phyloP scores from a whole-genome alignment of 2,888 invertebrate species.

The Thymelicus sylvestris region DNA sequence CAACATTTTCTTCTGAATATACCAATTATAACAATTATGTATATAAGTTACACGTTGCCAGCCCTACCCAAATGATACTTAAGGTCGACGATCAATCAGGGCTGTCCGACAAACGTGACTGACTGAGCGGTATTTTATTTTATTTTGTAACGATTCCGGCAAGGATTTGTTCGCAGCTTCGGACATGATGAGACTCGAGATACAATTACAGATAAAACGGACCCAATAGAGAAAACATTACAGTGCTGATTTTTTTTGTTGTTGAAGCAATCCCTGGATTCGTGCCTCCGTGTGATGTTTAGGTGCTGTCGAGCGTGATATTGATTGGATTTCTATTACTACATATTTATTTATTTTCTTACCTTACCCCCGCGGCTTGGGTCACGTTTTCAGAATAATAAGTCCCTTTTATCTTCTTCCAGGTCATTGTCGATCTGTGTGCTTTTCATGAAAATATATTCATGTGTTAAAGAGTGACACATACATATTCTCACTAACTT shows the following conservation, averaged over 20 bases:
- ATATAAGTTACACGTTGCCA: background rate
- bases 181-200: slow-evolving; percentile 30
- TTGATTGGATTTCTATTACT: too few species aligned
- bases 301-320: too few species aligned
- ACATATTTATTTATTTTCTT: too few species aligned
- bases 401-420: too few species aligned
- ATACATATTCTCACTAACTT: too few species aligned
- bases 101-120: slow-evolving; percentile 40
- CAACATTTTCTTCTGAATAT: too few species aligned
- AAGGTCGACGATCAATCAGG: slow-evolving; percentile 43
- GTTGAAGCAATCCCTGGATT: background rate
- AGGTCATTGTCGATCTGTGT: too few species aligned
- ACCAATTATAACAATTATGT: too few species aligned
- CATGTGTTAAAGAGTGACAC: too few species aligned
- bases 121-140: slow-evolving; percentile 37
- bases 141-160: slow-evolving; percentile 33
- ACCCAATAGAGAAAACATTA: slow-evolving; percentile 7
- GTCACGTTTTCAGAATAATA: too few species aligned
- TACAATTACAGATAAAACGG: slow-evolving; percentile 35
- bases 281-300: background rate
- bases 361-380: too few species aligned
- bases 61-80: slow-evolving; percentile 33
- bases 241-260: background rate
- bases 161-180: slow-evolving; percentile 32
- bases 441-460: too few species aligned